Base-by-base conservation (phyloP, 1,140 invertebrate species). In the Archegozetes longisetosus region DNA sequence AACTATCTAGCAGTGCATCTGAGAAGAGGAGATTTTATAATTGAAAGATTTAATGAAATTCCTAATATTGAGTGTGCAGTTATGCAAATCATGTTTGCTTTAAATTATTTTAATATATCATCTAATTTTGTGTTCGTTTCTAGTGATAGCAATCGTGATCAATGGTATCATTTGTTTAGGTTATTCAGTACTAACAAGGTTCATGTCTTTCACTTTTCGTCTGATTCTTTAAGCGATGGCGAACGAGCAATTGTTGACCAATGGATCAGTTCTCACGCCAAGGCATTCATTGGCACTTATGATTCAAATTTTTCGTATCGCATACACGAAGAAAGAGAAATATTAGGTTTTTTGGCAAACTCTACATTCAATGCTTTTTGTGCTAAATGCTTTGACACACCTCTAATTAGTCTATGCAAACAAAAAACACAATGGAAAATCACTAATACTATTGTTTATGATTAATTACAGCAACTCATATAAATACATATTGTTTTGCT, bases 251-350 rank as follows among this genome's bases (percentile, higher is more conserved):
- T 98, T 62, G 83, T 98, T 58, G 93, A 98, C 72, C 94, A 98
- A 76, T 88, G 94, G 66, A 86, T 97, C 64, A 93, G 88, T 75
- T 84, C 92, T 0, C 80, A 86, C 74, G 83, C 88, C 4, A 78
- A 79, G 78, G 58, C 59, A 57, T 93, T 95, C 70, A 81, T 95
- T 64, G 93, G 94, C 27, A 91, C 88, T 0, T 78, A 84, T 69
- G 87, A 90, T 69, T 97, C 93, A 62, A 98, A 93, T 25, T 97
- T 95, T 74, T 86, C 91, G 14, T 94, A 86, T 70, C 78, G 93
- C 55, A 97, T 97, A 63, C 90, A 95, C 76, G 94, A 98, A 72
- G 93, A 97, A 70, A 78, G 94, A 51, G 92, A 97, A 75, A 93
- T 97, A 62, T 70, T 95, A 22, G 88, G 89, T 4, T 92, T 93